Percentiles rank a stretch among this genome's conserved stretches.
Evolutionary conservation across 37 sponge, comb jelly and placozoan species (phyloP).

Genomic region (Geodia barretti): DNA sequence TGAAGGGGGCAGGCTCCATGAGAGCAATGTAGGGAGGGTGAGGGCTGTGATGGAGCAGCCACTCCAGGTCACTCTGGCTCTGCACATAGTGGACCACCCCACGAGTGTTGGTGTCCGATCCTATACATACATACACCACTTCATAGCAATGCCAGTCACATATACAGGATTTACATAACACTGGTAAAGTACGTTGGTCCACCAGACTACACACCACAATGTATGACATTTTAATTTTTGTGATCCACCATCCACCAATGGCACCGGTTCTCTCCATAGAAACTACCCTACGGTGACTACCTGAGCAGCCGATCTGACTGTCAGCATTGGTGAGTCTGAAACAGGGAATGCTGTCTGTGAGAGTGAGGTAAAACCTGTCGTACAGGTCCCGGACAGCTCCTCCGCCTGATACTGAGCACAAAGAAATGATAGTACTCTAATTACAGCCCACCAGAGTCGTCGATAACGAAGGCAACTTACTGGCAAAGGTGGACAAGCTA

Average conservation of each 20-base stretch:
- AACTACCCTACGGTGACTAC: no score
- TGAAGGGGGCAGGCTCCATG: conserved; percentile 51
- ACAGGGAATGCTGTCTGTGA: conserved; percentile 10
- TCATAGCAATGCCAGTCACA: no score
- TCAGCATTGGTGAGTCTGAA: conserved; percentile 72
- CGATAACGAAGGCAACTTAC: not conserved
- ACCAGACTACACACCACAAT: no score
- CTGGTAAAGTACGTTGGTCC: no score
- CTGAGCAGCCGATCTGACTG: conserved; percentile 76
- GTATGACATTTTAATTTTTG: no score
- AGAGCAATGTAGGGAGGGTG: conserved; percentile 64
- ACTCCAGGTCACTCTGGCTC: conserved; percentile 2
- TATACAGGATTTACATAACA: no score
- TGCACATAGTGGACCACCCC: conserved; percentile 51
- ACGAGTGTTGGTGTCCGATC: conserved; percentile 12
- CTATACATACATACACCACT: no score
- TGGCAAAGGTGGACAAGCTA: not conserved
- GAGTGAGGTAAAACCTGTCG: conserved; percentile 30
- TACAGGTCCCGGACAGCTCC: conserved; percentile 21
- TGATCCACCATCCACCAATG: no score
- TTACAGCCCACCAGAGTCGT: not conserved
- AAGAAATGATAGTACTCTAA: no score
- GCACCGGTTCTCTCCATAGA: no score
- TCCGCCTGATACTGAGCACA: not conserved
- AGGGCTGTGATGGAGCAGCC: conserved; percentile 9